Evolutionary conservation across 2,113 vertebrate genomes (phyloP).

Genomic region (Gadus macrocephalus): DNA sequence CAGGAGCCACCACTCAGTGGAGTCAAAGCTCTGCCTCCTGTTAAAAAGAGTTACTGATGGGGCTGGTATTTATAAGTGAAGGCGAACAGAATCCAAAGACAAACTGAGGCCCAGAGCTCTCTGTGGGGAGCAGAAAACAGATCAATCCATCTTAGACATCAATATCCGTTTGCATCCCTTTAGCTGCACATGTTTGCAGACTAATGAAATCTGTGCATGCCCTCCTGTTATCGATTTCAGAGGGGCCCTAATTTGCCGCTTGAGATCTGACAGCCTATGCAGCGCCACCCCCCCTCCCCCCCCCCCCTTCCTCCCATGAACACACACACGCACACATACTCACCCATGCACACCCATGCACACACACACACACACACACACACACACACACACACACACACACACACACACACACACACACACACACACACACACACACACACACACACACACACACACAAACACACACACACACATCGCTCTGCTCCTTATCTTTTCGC

Average conservation of each 20-base stretch:
- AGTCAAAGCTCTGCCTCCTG: no score
- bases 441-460: no score
- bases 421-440: neutral
- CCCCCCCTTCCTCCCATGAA: conserved; percentile 3
- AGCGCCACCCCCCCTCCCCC: conserved; percentile 25
- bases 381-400: neutral
- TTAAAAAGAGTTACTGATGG: conserved; percentile 48
- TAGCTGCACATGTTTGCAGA: conserved; percentile 70
- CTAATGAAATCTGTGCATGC: conserved; percentile 79
- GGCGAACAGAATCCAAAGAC: conserved; percentile 53
- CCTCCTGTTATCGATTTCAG: conserved; percentile 74
- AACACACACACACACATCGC: neutral
- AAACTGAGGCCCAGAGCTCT: conserved; percentile 68
- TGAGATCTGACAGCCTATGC: conserved; percentile 66
- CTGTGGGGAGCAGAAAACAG: conserved; percentile 74
- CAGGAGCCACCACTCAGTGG: no score
- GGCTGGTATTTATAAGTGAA: conserved; percentile 51
- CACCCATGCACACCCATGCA: no score
- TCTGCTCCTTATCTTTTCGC: neutral
- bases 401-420: neutral
- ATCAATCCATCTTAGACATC: conserved; percentile 84
- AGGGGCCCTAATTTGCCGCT: conserved; percentile 74
- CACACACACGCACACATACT: neutral
- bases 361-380: no score
- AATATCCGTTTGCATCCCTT: conserved; percentile 84